phyloP scores from a whole-genome alignment of 2,797 vertebrate species.

The Lithobates sylvaticus region DNA sequence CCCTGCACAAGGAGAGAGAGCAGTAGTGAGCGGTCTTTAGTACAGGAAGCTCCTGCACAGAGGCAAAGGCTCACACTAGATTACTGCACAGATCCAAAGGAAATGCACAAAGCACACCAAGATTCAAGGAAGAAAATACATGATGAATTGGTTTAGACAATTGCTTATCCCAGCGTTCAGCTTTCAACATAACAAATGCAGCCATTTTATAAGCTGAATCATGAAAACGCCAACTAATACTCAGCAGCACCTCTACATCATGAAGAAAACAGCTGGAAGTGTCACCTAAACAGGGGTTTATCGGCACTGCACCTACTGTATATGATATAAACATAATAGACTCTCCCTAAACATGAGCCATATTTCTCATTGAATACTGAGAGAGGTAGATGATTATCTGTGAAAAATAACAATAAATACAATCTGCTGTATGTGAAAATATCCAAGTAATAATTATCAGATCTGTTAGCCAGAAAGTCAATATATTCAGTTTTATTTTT shows the following conservation, averaged over 20 bases:
- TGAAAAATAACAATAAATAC: slow-evolving; percentile 65
- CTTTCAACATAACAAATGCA: background rate
- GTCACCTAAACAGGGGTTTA: background rate
- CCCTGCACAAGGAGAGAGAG: too few relatives aligned
- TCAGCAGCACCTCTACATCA: background rate
- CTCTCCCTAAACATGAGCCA: slow-evolving; percentile 32
- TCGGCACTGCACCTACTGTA: background rate
- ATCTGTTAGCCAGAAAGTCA: slow-evolving; percentile 69
- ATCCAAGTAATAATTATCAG: slow-evolving; percentile 64
- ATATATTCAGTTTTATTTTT: slow-evolving; percentile 64
- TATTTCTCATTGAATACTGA: slow-evolving; percentile 25
- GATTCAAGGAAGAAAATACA: too few relatives aligned
- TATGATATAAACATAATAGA: slow-evolving; percentile 15
- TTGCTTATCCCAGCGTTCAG: background rate
- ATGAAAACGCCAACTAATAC: too few relatives aligned
- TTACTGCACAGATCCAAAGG: too few relatives aligned
- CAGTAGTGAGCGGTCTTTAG: too few relatives aligned
- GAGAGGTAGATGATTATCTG: slow-evolving; percentile 38
- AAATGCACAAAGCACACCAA: too few relatives aligned
- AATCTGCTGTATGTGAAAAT: slow-evolving; percentile 64
- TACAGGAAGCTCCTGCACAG: too few relatives aligned
- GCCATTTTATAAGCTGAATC: background rate
- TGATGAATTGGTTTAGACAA: too few relatives aligned
- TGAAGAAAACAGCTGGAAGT: background rate
- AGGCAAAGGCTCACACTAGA: too few relatives aligned